Conservation (phyloP, 2,797 vertebrate genomes). For the Setipinna tenuifilis region DNA sequence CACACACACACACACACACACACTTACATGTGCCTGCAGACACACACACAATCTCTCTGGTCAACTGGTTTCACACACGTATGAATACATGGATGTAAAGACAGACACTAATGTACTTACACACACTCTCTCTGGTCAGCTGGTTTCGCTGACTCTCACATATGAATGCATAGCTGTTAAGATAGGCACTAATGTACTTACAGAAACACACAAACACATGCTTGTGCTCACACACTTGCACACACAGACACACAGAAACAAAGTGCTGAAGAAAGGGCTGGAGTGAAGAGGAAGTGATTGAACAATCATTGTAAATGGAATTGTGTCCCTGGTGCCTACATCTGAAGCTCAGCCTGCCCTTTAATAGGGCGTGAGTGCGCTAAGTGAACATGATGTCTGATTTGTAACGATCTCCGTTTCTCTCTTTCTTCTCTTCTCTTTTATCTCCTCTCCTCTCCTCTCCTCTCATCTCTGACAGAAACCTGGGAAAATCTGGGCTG, state of each 20-base stretch:
- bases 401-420: constrained; percentile 3
- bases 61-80: not conserved
- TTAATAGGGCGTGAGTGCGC: not conserved
- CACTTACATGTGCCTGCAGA: not conserved
- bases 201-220: not conserved
- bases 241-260: not conserved
- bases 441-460: constrained; percentile 28
- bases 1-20: not conserved
- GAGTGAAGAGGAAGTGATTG: not conserved
- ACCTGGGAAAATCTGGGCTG: constrained; percentile 96
- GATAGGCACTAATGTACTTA: constrained; percentile 49
- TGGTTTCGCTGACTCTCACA: not conserved
- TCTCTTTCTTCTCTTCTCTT: not conserved
- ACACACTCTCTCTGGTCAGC: not conserved
- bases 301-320: not conserved
- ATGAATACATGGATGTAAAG: not conserved
- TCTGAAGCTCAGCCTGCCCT: not conserved
- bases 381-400: not conserved
- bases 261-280: not conserved
- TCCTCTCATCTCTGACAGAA: constrained; percentile 77
- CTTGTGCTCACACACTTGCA: too few species aligned
- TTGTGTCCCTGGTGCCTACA: not conserved
- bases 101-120: constrained; percentile 52
- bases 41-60: not conserved
- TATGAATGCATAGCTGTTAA: not conserved